A percentile compares a stretch with the other conserved stretches of the same genome.
Conservation (phyloP, 1,140 invertebrate species). For the Archegozetes longisetosus region DNA sequence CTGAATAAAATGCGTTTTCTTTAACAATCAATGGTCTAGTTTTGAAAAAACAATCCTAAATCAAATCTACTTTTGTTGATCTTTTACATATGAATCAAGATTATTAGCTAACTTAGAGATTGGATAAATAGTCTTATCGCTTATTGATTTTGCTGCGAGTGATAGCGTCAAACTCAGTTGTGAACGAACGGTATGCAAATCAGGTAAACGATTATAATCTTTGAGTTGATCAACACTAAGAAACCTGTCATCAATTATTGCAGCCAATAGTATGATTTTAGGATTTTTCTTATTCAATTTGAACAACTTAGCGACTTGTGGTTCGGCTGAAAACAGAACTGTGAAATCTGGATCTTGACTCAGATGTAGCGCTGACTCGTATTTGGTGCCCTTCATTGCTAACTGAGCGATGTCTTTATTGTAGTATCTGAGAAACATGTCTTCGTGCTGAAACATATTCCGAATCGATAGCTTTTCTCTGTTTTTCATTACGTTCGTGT, state of each 20-base stretch:
- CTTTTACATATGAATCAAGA: neutral
- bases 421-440: conserved; percentile 14
- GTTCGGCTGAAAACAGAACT: neutral
- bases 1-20: too few species aligned
- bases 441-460: conserved; percentile 19
- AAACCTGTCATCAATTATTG: neutral
- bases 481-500: conserved; percentile 9
- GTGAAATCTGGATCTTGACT: conserved; percentile 3
- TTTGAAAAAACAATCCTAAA: neutral
- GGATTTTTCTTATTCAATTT: neutral
- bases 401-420: conserved; percentile 16
- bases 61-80: neutral
- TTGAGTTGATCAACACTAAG: neutral
- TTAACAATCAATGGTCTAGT: too few species aligned
- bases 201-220: neutral
- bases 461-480: conserved; percentile 5
- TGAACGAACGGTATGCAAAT: neutral
- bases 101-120: neutral
- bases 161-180: neutral
- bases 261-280: neutral
- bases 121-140: neutral
- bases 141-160: neutral
- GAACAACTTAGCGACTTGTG: neutral
- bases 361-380: conserved; percentile 11
- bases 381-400: conserved; percentile 11